Conservation (phyloP, 2,797 vertebrate genomes). For the Lindbergichthys nudifrons region DNA sequence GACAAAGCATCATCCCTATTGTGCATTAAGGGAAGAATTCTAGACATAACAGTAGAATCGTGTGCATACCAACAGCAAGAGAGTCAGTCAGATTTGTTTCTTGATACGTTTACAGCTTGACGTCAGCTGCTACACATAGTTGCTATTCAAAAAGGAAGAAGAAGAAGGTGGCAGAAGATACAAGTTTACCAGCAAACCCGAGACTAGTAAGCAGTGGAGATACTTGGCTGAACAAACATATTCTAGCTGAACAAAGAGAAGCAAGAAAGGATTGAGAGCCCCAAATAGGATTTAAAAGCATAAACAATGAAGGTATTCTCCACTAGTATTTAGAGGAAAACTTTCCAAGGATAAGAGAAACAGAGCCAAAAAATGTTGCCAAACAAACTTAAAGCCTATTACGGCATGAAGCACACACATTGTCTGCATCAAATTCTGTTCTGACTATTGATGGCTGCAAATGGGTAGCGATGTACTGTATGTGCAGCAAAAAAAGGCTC, state of each 20-base stretch:
- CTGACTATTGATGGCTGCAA: slow-evolving; percentile 17
- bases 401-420: slow-evolving; percentile 13
- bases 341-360: slow-evolving; percentile 30
- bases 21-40: neutral
- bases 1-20: slow-evolving; percentile 6
- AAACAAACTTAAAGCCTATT: slow-evolving; percentile 42
- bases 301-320: slow-evolving; percentile 42
- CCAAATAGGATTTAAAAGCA: slow-evolving; percentile 25
- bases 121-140: neutral
- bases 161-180: neutral
- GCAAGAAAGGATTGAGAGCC: slow-evolving; percentile 2
- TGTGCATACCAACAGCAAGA: neutral
- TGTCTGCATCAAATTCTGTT: neutral
- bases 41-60: neutral
- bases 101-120: neutral
- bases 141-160: neutral
- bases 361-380: slow-evolving; percentile 27
- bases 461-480: slow-evolving; percentile 14
- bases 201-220: slow-evolving; percentile 14
- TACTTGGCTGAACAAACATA: slow-evolving; percentile 20
- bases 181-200: slow-evolving; percentile 5
- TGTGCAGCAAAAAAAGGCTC: slow-evolving; percentile 6
- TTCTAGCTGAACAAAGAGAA: slow-evolving; percentile 20
- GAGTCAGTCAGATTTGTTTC: slow-evolving; percentile 7
- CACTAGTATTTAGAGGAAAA: slow-evolving; percentile 13